A percentile compares a stretch with the other conserved stretches of the same genome.
Conservation (phyloP, 2,888 invertebrate species). For the Tachina fera region DNA sequence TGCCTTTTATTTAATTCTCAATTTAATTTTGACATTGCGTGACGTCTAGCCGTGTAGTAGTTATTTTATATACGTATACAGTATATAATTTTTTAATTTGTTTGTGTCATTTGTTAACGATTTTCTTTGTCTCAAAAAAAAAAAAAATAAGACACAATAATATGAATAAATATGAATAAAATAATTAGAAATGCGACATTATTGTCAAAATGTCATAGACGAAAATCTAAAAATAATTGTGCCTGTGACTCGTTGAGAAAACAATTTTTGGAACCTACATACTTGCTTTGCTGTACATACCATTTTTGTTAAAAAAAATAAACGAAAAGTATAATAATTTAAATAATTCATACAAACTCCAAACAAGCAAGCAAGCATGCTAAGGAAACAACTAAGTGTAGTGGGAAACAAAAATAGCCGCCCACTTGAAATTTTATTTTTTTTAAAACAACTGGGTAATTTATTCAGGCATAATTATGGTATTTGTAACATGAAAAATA, state of each 20-base stretch:
- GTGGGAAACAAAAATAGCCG: constrained; percentile 39
- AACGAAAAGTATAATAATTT: not conserved
- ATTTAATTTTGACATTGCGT: constrained; percentile 58
- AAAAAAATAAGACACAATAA: not conserved
- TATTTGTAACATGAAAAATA: constrained; percentile 13
- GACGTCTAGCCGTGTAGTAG: constrained; percentile 13
- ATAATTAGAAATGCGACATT: constrained; percentile 27
- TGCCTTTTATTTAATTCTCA: not conserved
- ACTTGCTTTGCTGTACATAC: not conserved
- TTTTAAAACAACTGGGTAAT: constrained; percentile 23
- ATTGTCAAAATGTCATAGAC: constrained; percentile 50
- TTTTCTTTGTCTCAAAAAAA: constrained; percentile 17
- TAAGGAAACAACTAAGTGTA: constrained; percentile 15
- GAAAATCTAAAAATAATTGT: constrained; percentile 44
- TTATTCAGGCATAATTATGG: constrained; percentile 39
- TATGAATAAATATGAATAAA: constrained; percentile 11
- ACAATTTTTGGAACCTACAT: constrained; percentile 29
- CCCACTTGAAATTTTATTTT: constrained; percentile 55
- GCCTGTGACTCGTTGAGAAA: constrained; percentile 26
- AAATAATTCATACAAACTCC: constrained; percentile 44
- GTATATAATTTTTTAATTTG: not conserved
- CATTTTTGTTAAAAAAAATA: not conserved
- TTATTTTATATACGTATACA: not conserved
- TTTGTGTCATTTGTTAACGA: constrained; percentile 18
- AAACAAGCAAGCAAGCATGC: not conserved